Conservation (phyloP, 92 coral and sea anemone genomes). For the Zoanthus sansibaricus region DNA sequence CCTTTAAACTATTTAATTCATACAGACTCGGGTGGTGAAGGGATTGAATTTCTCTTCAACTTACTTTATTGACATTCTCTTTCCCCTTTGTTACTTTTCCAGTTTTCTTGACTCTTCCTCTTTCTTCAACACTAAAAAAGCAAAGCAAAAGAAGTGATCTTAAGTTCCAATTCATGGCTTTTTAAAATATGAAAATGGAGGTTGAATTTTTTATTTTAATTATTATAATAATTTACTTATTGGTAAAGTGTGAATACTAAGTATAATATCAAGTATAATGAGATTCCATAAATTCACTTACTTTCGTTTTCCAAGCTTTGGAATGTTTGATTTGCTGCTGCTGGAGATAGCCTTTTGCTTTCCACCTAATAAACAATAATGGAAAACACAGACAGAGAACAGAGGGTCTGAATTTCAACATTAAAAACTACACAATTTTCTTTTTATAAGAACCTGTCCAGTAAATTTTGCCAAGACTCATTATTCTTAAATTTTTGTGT, state of each 20-base stretch:
- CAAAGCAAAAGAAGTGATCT: neutral
- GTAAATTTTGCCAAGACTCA: too few species aligned
- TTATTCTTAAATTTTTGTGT: too few species aligned
- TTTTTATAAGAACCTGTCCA: too few species aligned
- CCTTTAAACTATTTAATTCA: neutral
- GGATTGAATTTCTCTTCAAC: neutral
- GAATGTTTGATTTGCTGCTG: neutral
- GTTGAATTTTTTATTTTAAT: too few species aligned
- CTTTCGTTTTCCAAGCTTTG: neutral
- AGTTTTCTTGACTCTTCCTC: constrained; percentile 31
- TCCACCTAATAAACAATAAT: neutral
- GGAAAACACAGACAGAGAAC: neutral
- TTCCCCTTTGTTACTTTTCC: constrained; percentile 21
- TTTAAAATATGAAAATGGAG: neutral
- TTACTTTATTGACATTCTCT: constrained; percentile 36
- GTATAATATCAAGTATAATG: too few species aligned
- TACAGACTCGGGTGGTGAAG: neutral
- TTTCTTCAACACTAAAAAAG: neutral
- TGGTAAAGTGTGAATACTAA: too few species aligned
- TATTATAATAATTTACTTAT: too few species aligned
- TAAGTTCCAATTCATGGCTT: too few species aligned
- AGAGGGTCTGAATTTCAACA: too few species aligned
- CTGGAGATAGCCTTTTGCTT: neutral
- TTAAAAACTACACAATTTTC: too few species aligned
- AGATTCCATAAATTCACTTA: constrained; percentile 1